Conservation (phyloP, 2,888 invertebrate species). For the Platypus cylindrus region DNA sequence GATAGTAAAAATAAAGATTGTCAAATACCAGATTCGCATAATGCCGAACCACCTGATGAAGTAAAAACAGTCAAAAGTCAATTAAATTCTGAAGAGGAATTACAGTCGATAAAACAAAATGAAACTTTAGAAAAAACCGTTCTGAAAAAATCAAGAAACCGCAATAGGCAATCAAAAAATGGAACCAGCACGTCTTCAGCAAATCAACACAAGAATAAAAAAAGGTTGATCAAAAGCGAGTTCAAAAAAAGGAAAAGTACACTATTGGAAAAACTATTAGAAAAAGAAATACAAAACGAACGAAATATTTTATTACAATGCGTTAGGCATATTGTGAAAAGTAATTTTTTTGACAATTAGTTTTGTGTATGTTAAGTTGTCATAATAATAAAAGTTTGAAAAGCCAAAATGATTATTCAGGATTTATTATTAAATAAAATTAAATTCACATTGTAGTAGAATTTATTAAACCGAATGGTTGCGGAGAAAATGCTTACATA, state of each 20-base stretch:
- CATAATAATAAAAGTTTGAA: too few relatives aligned
- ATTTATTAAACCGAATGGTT: too few relatives aligned
- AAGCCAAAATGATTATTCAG: too few relatives aligned
- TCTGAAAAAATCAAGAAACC: too few relatives aligned
- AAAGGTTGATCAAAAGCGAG: too few relatives aligned
- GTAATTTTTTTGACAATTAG: slow-evolving; percentile 53
- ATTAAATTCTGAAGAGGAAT: slow-evolving; percentile 4
- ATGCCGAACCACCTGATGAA: slow-evolving; percentile 43
- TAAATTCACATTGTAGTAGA: too few relatives aligned
- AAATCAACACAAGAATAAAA: too few relatives aligned
- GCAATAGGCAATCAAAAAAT: not conserved
- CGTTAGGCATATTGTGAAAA: slow-evolving; percentile 63
- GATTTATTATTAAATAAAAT: too few relatives aligned
- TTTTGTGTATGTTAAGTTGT: too few relatives aligned
- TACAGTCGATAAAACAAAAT: too few relatives aligned
- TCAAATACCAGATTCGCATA: slow-evolving; percentile 15
- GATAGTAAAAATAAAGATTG: not conserved
- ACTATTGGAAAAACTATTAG: slow-evolving; percentile 57
- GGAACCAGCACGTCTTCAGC: too few relatives aligned
- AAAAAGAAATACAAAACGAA: slow-evolving; percentile 70
- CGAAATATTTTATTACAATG: slow-evolving; percentile 80
- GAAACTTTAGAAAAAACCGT: slow-evolving; percentile 3
- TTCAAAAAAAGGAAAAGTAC: slow-evolving; percentile 37
- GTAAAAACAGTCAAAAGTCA: slow-evolving; percentile 30
- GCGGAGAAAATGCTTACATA: too few relatives aligned